Percentiles rank a stretch among this genome's conserved stretches.
Conservation (phyloP, 1,140 invertebrate genomes). For the Colletes latitarsis region DNA sequence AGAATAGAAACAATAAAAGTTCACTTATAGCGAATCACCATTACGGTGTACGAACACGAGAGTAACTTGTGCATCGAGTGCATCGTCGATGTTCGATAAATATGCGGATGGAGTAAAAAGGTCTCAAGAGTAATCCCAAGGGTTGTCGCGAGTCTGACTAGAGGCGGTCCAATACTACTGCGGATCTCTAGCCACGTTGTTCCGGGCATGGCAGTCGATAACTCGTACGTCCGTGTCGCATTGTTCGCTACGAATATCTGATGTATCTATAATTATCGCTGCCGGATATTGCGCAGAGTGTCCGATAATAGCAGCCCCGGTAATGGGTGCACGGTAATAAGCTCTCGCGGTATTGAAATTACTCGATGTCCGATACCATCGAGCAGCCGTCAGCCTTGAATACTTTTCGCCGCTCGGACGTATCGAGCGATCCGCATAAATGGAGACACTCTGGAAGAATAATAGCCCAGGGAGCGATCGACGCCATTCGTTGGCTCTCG, state of each 20-base stretch:
- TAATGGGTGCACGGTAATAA: conserved; percentile 33
- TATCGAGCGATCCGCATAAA: not conserved
- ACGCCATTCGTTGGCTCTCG: not conserved
- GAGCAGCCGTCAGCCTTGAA: not conserved
- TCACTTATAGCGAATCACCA: too few species aligned
- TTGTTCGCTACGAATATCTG: conserved; percentile 32
- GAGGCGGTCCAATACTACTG: too few species aligned
- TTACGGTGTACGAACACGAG: too few species aligned
- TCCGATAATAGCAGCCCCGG: conserved; percentile 26
- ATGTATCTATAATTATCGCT: conserved; percentile 48
- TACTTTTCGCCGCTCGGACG: not conserved
- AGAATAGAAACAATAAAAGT: too few species aligned
- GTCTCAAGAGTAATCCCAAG: too few species aligned
- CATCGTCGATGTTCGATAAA: too few species aligned
- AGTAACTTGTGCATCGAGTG: too few species aligned
- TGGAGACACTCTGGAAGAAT: not conserved
- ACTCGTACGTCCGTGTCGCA: conserved; percentile 37
- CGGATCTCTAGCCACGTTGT: too few species aligned
- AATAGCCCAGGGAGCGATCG: not conserved
- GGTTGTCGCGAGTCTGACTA: too few species aligned
- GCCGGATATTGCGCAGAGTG: conserved; percentile 35
- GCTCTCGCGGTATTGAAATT: conserved; percentile 32
- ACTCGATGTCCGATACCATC: not conserved
- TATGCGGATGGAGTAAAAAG: too few species aligned
- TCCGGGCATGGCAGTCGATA: conserved; percentile 31